Evolutionary conservation across 2,797 vertebrate genomes (phyloP).

Genomic region (Brachymystax lenok): DNA sequence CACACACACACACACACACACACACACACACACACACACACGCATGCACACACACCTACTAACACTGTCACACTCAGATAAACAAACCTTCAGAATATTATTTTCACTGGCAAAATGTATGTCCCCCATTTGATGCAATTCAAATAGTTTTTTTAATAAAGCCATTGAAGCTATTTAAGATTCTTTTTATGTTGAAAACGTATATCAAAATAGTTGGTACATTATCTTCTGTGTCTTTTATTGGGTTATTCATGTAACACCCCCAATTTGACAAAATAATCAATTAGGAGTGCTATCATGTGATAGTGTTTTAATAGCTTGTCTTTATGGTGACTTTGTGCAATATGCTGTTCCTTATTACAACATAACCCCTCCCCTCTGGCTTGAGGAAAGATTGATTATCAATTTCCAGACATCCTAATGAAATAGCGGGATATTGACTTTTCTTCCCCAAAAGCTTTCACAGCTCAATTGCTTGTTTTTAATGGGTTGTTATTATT

Average conservation of each 20-base stretch:
- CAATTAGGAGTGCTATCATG: slow-evolving; percentile 36
- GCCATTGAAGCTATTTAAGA: too few relatives aligned
- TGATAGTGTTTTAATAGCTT: slow-evolving; percentile 52
- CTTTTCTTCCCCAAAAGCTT: slow-evolving; percentile 74
- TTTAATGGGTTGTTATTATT: slow-evolving; percentile 80
- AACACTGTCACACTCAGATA: background rate
- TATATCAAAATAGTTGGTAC: background rate
- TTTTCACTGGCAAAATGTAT: background rate
- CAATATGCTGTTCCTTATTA: slow-evolving; percentile 66
- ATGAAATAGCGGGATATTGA: slow-evolving; percentile 73
- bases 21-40: background rate
- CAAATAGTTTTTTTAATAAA: too few relatives aligned
- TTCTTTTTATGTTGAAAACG: background rate
- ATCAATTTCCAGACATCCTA: slow-evolving; percentile 69
- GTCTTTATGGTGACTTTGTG: slow-evolving; percentile 62
- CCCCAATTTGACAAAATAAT: slow-evolving; percentile 46
- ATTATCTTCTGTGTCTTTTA: slow-evolving; percentile 30
- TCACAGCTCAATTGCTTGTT: slow-evolving; percentile 79
- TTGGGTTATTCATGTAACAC: slow-evolving; percentile 34
- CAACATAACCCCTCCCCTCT: slow-evolving; percentile 63
- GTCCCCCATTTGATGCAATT: background rate
- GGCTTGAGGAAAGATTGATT: slow-evolving; percentile 62
- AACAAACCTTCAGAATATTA: background rate
- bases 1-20: too few relatives aligned
- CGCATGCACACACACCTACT: background rate